A percentile compares a stretch with the other conserved stretches of the same genome.
Evolutionary conservation across 53 echinoderm and acorn worm species (phyloP).

Genomic region (Apostichopus leukothele): DNA sequence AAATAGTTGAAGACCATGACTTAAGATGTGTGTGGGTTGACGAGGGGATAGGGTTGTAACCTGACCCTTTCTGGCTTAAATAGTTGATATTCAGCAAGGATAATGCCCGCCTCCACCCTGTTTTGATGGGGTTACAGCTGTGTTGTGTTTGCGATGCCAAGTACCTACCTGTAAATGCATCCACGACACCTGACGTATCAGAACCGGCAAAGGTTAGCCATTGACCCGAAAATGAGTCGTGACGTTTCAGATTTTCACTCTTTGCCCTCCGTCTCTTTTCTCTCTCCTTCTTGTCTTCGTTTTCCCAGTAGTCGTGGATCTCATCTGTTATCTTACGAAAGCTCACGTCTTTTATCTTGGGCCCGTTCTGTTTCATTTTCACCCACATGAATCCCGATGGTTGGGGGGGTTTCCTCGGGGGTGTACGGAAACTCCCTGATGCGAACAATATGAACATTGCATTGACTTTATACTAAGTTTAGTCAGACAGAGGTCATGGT

Average conservation of each 20-base stretch:
- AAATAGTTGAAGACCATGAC: no score
- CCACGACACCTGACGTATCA: slow-evolving; percentile 63
- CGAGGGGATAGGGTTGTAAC: no score
- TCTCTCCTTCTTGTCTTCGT: slow-evolving; percentile 72
- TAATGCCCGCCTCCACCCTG: not conserved
- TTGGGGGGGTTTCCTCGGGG: slow-evolving; percentile 77
- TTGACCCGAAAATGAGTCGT: slow-evolving; percentile 78
- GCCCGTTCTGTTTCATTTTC: slow-evolving; percentile 72
- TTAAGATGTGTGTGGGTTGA: no score
- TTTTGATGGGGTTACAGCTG: no score
- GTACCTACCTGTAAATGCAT: slow-evolving; percentile 77
- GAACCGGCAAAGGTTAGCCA: slow-evolving; percentile 85
- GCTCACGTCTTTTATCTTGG: slow-evolving; percentile 49
- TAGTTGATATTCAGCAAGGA: no score
- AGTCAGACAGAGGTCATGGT: no score
- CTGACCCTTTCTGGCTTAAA: no score
- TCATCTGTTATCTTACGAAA: slow-evolving; percentile 71
- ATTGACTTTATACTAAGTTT: no score
- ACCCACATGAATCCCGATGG: slow-evolving; percentile 85
- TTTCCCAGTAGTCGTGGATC: slow-evolving; percentile 82
- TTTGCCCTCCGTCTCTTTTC: slow-evolving; percentile 65
- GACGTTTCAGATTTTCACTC: slow-evolving; percentile 72
- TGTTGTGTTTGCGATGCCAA: not conserved
- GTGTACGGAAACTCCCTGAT: slow-evolving; percentile 59
- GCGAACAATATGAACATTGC: not conserved